phyloP scores from a whole-genome alignment of 1,140 invertebrate genomes.

The Archegozetes longisetosus region DNA sequence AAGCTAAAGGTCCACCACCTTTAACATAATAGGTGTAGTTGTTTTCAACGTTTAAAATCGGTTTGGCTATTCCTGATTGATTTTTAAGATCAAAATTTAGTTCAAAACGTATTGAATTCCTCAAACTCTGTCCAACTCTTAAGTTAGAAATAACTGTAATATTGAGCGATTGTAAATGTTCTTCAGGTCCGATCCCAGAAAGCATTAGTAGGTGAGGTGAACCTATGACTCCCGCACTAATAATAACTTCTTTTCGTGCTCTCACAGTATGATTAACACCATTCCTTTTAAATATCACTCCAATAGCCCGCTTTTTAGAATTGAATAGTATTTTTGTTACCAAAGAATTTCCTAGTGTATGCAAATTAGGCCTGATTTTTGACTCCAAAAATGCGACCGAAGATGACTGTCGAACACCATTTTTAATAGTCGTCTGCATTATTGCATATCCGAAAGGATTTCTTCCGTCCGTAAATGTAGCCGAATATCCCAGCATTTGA shows the following conservation, averaged over 20 bases:
- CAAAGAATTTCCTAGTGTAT: conserved; percentile 63
- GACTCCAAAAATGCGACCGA: conserved; percentile 76
- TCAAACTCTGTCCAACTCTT: conserved; percentile 65
- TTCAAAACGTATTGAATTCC: too few species aligned
- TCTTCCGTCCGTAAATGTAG: conserved; percentile 51
- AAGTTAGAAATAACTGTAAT: conserved; percentile 41
- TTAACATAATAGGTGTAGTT: too few species aligned
- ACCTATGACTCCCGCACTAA: conserved; percentile 62
- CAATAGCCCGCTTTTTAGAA: conserved; percentile 52
- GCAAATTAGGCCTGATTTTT: conserved; percentile 58
- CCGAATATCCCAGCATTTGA: conserved; percentile 62
- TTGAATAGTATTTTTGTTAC: conserved; percentile 69
- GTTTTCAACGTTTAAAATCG: too few species aligned
- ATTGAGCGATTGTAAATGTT: conserved; percentile 51
- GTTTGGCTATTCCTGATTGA: too few species aligned
- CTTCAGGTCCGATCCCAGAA: conserved; percentile 56
- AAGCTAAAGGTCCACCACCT: too few species aligned
- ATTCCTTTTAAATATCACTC: conserved; percentile 52
- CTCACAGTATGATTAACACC: conserved; percentile 43
- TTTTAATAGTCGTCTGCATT: conserved; percentile 60
- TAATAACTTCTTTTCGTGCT: conserved; percentile 54
- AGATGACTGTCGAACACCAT: conserved; percentile 68
- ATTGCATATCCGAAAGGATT: conserved; percentile 13
- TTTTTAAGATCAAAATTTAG: too few species aligned
- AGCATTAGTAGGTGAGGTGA: conserved; percentile 73